These are phyloP conservation scores for Octopus bimaculoides DNA, from an alignment of 1,140 invertebrate species.

Conservation along the genomic window DNA sequence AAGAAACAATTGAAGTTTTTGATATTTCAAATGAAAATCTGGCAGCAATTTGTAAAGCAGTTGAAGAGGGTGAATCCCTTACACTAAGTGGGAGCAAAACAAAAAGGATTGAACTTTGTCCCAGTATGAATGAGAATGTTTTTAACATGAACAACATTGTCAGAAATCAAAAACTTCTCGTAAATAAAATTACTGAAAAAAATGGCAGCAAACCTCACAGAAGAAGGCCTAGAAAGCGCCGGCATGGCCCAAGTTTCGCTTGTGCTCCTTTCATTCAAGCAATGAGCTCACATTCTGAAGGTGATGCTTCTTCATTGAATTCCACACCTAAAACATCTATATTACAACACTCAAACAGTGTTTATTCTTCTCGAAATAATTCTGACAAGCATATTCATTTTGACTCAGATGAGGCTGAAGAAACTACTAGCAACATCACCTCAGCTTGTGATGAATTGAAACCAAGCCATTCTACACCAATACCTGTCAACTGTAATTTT, in stretches of 20 bases:
- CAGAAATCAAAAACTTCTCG: no score
- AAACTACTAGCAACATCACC: background rate
- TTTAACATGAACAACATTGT: no score
- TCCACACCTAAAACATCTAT: background rate
- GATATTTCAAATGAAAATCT: background rate
- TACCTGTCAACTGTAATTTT: no score
- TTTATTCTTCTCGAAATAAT: background rate
- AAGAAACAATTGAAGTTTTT: background rate
- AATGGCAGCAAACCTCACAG: background rate
- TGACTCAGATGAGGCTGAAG: background rate
- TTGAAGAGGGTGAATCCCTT: background rate
- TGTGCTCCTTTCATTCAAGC: background rate
- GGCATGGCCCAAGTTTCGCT: background rate
- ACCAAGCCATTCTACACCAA: no score
- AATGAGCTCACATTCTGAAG: background rate
- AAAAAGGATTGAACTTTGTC: background rate
- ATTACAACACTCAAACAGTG: background rate
- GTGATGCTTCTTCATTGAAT: background rate
- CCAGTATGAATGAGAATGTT: background rate
- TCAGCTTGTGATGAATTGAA: no score
- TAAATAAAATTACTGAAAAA: no score
- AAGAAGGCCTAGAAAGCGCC: background rate
- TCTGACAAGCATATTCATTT: background rate
- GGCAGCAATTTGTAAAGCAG: background rate
- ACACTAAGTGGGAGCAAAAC: background rate